These are phyloP conservation scores for Oithona nana DNA, from an alignment of 2,888 invertebrate species.

Conservation along the genomic window DNA sequence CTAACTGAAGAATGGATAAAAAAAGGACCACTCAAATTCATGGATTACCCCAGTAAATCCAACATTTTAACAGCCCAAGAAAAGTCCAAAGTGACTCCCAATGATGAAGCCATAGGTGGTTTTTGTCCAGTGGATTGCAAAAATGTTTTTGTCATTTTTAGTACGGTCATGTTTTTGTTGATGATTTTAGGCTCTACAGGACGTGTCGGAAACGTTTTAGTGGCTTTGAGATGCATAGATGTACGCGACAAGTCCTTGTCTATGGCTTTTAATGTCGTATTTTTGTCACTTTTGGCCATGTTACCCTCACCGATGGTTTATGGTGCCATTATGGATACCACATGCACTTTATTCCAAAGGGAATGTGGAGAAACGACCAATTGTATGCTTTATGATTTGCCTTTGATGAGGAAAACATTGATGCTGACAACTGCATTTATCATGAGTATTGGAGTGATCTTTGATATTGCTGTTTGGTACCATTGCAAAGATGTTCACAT, in stretches of 20 bases:
- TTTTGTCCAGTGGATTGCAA: not conserved
- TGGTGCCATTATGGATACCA: conserved; percentile 2
- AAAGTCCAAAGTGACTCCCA: not conserved
- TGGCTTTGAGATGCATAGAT: conserved; percentile 10
- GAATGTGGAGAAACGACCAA: conserved; percentile 13
- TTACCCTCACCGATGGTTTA: conserved; percentile 10
- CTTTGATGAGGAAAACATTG: not conserved
- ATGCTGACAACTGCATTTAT: conserved; percentile 14
- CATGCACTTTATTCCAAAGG: conserved; percentile 7
- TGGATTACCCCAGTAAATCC: not conserved
- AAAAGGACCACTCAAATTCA: not conserved
- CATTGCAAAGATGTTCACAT: not conserved
- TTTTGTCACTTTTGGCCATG: conserved; percentile 12
- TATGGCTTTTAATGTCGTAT: conserved; percentile 9
- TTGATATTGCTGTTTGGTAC: conserved; percentile 7
- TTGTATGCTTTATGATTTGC: conserved; percentile 6
- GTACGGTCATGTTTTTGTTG: not conserved
- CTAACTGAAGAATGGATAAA: not conserved
- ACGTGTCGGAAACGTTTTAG: conserved; percentile 7
- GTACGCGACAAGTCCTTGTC: conserved; percentile 10
- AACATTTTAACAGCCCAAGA: not conserved
- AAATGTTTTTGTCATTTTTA: conserved; percentile 2
- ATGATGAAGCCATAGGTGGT: not conserved
- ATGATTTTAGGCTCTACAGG: conserved; percentile 1
- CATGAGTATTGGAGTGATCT: not conserved